A percentile compares a stretch with the other conserved stretches of the same genome.
These are phyloP conservation scores for Cochlearius cochlearius DNA, from an alignment of 2,113 vertebrate genomes.

Conservation along the genomic window DNA sequence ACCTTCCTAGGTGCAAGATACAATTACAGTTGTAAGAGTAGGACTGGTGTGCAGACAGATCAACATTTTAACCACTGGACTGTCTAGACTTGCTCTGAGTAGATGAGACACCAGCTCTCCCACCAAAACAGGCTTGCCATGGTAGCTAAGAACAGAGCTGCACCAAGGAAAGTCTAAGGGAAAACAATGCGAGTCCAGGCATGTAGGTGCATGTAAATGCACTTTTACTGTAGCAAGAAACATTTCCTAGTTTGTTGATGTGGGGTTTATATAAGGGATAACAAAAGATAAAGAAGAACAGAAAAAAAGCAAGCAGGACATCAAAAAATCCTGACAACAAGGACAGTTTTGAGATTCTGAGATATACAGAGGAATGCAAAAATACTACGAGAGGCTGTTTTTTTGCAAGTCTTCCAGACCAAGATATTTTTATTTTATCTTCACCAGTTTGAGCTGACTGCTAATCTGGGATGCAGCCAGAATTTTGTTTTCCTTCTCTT, in stretches of 20 bases:
- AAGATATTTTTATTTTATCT: constrained; percentile 35
- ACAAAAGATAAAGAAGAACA: not conserved
- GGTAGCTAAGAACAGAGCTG: not conserved
- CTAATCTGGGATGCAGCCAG: constrained; percentile 26
- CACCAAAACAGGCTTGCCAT: not conserved
- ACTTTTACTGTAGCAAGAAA: not conserved
- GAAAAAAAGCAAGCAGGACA: not conserved
- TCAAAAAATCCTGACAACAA: not conserved
- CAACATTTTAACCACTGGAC: not conserved
- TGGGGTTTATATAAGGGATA: not conserved
- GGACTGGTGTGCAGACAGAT: not conserved
- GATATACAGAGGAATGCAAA: not conserved
- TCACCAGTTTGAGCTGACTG: constrained; percentile 18
- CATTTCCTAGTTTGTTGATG: not conserved
- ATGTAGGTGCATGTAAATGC: not conserved
- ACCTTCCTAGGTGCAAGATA: not conserved
- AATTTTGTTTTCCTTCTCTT: constrained; percentile 49
- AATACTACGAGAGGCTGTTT: not conserved
- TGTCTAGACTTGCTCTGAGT: not conserved
- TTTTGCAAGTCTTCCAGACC: not conserved
- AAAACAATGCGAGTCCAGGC: not conserved
- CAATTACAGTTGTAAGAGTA: not conserved
- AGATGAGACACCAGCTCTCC: not conserved
- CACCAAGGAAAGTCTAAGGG: not conserved
- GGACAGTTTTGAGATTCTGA: not conserved